Conservation (phyloP, 2,113 vertebrate species). For the Andinoacara biseriatus region DNA sequence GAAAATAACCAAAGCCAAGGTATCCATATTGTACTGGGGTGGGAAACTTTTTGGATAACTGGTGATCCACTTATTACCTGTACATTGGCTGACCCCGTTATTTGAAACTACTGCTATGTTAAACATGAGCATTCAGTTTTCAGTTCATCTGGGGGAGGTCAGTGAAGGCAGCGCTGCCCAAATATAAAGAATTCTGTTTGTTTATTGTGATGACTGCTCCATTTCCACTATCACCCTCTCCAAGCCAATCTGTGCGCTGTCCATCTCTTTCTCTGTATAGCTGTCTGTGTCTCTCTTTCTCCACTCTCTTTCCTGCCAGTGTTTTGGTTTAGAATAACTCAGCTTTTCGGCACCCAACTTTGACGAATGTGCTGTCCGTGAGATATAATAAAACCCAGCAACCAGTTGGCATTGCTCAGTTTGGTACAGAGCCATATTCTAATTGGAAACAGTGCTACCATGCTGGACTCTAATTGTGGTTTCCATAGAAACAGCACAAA, state of each 20-base stretch:
- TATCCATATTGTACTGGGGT: no score
- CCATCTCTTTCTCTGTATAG: not conserved
- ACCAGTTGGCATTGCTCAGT: conserved; percentile 42
- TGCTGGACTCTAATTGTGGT: conserved; percentile 59
- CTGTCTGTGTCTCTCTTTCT: not conserved
- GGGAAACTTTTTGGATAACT: no score
- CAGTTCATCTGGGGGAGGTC: conserved; percentile 33
- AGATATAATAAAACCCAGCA: conserved; percentile 33
- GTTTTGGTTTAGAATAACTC: conserved; percentile 12
- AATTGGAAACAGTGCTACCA: conserved; percentile 52
- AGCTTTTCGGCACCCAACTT: not conserved
- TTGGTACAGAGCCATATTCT: conserved; percentile 45
- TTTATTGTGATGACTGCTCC: conserved; percentile 20
- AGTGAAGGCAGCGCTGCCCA: conserved; percentile 7
- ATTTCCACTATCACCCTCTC: conserved; percentile 9
- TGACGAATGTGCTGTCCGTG: conserved; percentile 26
- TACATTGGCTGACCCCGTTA: not conserved
- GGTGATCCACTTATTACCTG: no score
- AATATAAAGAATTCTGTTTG: conserved; percentile 18
- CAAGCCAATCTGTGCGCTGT: not conserved
- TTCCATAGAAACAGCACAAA: conserved; percentile 56
- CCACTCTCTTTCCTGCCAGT: not conserved
- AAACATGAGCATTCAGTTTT: not conserved
- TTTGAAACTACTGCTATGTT: not conserved
- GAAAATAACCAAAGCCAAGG: no score